A percentile compares a stretch with the other conserved stretches of the same genome.
phyloP scores from a whole-genome alignment of 2,113 vertebrate species.

The Campylomormyrus tamandua region DNA sequence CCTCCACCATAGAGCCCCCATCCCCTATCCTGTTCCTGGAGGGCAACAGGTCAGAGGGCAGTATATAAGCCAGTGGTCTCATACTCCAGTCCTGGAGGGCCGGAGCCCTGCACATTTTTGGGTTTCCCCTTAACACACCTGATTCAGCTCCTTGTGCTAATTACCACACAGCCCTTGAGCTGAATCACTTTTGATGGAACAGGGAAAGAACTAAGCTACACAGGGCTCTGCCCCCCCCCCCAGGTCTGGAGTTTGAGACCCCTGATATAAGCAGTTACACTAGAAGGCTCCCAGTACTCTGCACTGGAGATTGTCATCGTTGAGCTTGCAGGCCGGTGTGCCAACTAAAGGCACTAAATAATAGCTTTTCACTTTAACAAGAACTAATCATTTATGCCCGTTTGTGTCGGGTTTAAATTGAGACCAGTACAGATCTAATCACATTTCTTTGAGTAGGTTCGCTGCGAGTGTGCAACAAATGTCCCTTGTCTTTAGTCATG shows the following conservation, averaged over 20 bases:
- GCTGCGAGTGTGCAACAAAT: not conserved
- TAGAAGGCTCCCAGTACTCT: not conserved
- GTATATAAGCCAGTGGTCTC: not conserved
- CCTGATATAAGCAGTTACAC: not conserved
- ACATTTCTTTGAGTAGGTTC: not conserved
- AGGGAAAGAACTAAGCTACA: no score
- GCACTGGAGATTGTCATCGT: not conserved
- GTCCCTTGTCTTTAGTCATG: not conserved
- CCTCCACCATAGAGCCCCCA: not conserved
- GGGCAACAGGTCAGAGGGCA: conserved; percentile 1
- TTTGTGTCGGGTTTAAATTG: not conserved
- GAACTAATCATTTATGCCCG: not conserved
- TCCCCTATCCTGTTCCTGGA: conserved; percentile 37
- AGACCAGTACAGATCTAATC: not conserved
- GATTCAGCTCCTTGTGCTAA: no score
- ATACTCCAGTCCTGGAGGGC: no score
- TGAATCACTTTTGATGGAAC: no score
- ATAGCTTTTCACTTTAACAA: not conserved
- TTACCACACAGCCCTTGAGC: no score
- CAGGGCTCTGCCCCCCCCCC: no score
- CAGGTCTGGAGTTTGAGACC: no score
- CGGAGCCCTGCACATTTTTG: no score
- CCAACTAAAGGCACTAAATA: not conserved
- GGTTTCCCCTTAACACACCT: no score
- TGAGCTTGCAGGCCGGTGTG: not conserved